A percentile compares a stretch with the other conserved stretches of the same genome.
Evolutionary conservation across 2,113 vertebrate genomes (phyloP).

Genomic region (Sander lucioperca): DNA sequence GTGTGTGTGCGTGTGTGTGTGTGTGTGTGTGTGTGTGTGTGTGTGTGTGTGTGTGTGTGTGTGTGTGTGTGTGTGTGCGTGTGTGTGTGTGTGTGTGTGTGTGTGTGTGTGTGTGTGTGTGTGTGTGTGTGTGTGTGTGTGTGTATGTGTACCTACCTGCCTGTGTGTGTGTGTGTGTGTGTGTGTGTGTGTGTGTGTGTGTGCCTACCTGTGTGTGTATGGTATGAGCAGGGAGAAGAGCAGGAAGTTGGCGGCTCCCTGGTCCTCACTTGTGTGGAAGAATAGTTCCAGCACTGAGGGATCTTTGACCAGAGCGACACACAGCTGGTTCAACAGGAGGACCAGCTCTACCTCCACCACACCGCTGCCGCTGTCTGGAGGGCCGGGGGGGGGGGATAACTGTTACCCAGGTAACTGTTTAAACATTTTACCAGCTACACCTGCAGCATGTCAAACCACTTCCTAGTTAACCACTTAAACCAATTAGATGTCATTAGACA

Average conservation of each 20-base stretch:
- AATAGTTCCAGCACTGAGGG: constrained; percentile 95
- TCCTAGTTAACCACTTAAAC: not conserved
- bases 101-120: not conserved
- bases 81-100: not conserved
- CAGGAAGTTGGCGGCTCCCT: constrained; percentile 96
- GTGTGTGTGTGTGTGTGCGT: too few species aligned
- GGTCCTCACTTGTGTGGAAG: constrained; percentile 96
- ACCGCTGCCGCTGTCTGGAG: constrained; percentile 42
- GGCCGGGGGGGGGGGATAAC: not conserved
- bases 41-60: not conserved
- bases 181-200: not conserved
- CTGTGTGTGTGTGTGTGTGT: not conserved
- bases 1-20: not conserved
- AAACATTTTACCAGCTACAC: constrained; percentile 2
- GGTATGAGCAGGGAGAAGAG: constrained; percentile 96
- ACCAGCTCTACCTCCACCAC: constrained; percentile 91
- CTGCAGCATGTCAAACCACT: not conserved
- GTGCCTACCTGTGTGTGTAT: constrained; percentile 89
- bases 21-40: not conserved
- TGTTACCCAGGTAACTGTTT: not conserved
- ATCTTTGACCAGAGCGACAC: constrained; percentile 92
- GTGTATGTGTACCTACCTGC: not conserved
- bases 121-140: not conserved
- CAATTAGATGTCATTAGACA: not conserved
- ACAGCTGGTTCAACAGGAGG: constrained; percentile 91